These are phyloP conservation scores for Archips xylosteana DNA, from an alignment of 2,888 invertebrate genomes.

Conservation along the genomic window DNA sequence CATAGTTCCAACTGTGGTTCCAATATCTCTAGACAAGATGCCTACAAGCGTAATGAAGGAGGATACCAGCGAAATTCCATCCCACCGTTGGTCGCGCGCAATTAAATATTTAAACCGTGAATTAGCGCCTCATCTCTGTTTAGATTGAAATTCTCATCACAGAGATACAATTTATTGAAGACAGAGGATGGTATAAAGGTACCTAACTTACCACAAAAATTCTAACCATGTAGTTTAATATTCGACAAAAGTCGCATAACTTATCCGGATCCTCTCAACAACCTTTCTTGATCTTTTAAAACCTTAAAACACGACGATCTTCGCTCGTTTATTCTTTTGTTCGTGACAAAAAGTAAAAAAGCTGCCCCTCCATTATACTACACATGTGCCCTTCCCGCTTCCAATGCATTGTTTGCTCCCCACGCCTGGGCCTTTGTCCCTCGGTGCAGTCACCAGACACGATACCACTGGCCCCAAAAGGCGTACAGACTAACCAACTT, in stretches of 20 bases:
- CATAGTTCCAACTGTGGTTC: too few relatives aligned
- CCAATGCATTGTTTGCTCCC: constrained; percentile 23
- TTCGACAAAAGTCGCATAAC: neutral
- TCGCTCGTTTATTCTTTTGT: constrained; percentile 37
- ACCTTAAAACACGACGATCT: constrained; percentile 32
- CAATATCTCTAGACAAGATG: too few relatives aligned
- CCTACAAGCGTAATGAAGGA: too few relatives aligned
- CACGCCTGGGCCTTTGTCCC: constrained; percentile 22
- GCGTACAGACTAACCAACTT: neutral
- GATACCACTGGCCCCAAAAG: neutral
- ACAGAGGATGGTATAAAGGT: neutral
- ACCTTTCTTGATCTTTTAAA: constrained; percentile 8
- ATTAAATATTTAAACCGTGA: too few relatives aligned
- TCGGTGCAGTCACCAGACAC: neutral
- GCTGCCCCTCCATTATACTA: constrained; percentile 28
- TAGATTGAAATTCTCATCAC: neutral
- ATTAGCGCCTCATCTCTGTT: too few relatives aligned
- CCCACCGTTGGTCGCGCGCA: too few relatives aligned
- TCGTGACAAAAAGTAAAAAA: constrained; percentile 35
- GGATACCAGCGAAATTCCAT: too few relatives aligned
- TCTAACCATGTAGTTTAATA: neutral
- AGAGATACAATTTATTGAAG: neutral
- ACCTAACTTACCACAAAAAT: neutral
- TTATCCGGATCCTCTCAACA: neutral
- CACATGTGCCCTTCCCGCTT: constrained; percentile 13